Evolutionary conservation across 2,888 invertebrate species (phyloP).

Genomic region (Andricus curvator): DNA sequence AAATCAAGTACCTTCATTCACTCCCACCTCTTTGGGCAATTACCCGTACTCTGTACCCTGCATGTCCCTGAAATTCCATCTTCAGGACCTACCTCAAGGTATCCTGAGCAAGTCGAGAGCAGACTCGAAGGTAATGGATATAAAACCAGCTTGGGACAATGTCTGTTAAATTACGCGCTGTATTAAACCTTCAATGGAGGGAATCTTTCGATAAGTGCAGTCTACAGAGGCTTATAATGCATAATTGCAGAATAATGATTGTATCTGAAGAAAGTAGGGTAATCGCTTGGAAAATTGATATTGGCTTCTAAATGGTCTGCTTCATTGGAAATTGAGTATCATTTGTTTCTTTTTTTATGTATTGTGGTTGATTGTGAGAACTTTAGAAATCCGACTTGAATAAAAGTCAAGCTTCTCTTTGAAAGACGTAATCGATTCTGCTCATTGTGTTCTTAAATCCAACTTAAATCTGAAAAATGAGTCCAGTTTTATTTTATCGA

Average conservation of each 20-base stretch:
- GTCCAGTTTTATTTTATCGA: too few relatives aligned
- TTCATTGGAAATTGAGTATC: constrained; percentile 9
- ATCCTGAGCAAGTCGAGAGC: constrained; percentile 8
- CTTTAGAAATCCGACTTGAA: background rate
- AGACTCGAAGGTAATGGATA: background rate
- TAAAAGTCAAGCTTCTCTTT: background rate
- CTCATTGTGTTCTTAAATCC: background rate
- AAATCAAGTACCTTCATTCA: constrained; percentile 30
- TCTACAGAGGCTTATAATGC: background rate
- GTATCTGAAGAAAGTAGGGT: constrained; percentile 51
- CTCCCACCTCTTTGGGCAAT: constrained; percentile 24
- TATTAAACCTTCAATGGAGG: constrained; percentile 25
- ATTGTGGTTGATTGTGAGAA: background rate
- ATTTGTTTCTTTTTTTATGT: background rate
- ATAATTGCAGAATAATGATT: constrained; percentile 45
- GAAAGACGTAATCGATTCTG: background rate
- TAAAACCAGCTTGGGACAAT: constrained; percentile 22
- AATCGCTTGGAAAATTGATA: constrained; percentile 40
- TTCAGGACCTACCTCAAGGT: constrained; percentile 62
- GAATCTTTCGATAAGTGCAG: background rate
- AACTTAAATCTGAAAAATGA: background rate
- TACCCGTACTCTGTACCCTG: constrained; percentile 28
- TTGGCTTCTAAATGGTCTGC: constrained; percentile 1
- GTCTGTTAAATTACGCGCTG: constrained; percentile 1
- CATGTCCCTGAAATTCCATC: constrained; percentile 40